Percentiles rank a stretch among this genome's conserved stretches.
Conservation (phyloP, 2,797 vertebrate genomes). For the Danio choprae region DNA sequence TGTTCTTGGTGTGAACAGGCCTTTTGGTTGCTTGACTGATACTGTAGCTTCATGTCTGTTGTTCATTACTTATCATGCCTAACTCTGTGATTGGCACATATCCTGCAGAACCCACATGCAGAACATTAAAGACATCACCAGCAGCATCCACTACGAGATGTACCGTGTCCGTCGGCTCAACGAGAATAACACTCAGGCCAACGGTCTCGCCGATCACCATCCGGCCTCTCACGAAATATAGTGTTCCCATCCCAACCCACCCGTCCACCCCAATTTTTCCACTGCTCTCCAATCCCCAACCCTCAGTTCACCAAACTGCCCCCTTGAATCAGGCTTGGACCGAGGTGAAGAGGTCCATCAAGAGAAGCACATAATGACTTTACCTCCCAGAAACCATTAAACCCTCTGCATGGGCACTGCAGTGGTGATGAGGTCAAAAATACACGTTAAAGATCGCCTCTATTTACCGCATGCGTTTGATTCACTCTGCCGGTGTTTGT, state of each 20-base stretch:
- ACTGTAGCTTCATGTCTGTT: neutral
- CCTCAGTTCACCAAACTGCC: conserved; percentile 7
- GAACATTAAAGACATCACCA: conserved; percentile 99
- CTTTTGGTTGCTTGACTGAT: no score
- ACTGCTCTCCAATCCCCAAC: conserved; percentile 39
- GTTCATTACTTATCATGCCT: neutral
- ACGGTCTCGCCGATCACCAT: conserved; percentile 85
- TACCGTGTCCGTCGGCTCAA: conserved; percentile 95
- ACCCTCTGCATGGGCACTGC: neutral
- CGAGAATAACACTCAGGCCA: conserved; percentile 85
- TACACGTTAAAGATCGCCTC: conserved; percentile 22
- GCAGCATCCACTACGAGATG: conserved; percentile 97
- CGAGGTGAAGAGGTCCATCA: conserved; percentile 26
- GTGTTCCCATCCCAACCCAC: conserved; percentile 40
- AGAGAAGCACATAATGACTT: conserved; percentile 42
- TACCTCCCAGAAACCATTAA: conserved; percentile 15
- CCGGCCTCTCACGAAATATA: conserved; percentile 89
- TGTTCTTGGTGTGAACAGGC: no score
- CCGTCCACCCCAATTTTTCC: neutral
- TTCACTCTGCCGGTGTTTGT: conserved; percentile 16
- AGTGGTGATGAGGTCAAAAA: conserved; percentile 1
- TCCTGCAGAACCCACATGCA: conserved; percentile 93
- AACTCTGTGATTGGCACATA: conserved; percentile 12
- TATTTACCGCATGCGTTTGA: conserved; percentile 35
- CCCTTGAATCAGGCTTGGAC: conserved; percentile 30